These are phyloP conservation scores for Phortica okadai DNA, from an alignment of 2,888 invertebrate species.

Conservation along the genomic window DNA sequence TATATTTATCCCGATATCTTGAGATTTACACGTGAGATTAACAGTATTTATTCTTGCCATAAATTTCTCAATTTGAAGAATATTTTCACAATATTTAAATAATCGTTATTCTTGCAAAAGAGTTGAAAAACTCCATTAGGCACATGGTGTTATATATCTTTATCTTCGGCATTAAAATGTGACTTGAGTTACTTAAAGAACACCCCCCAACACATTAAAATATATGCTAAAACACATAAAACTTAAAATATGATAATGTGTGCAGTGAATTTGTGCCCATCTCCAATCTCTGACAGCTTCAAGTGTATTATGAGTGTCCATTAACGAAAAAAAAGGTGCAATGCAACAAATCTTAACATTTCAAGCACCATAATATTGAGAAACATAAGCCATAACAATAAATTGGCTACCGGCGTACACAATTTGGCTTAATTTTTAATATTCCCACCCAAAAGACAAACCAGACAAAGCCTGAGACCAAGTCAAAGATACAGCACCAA, in stretches of 20 bases:
- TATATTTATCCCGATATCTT: too few relatives aligned
- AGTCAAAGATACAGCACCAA: background rate
- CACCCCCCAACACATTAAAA: too few relatives aligned
- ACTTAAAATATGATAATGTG: background rate
- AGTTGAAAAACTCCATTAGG: too few relatives aligned
- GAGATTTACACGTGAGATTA: too few relatives aligned
- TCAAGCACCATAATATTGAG: slow-evolving; percentile 1
- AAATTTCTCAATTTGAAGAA: too few relatives aligned
- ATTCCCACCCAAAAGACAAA: slow-evolving; percentile 57
- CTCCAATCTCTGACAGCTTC: background rate
- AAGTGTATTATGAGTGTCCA: background rate
- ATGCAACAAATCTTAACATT: slow-evolving; percentile 2
- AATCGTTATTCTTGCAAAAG: too few relatives aligned
- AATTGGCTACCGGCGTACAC: slow-evolving; percentile 25
- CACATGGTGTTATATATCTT: too few relatives aligned
- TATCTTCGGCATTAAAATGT: too few relatives aligned
- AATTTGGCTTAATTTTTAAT: slow-evolving; percentile 61
- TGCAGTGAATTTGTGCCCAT: background rate
- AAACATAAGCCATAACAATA: slow-evolving; percentile 28
- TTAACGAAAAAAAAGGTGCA: background rate
- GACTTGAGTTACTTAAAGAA: too few relatives aligned
- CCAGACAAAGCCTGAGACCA: background rate
- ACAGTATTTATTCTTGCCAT: too few relatives aligned
- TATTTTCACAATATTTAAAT: too few relatives aligned
- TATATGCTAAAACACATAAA: too few relatives aligned